Evolutionary conservation across 2,113 vertebrate species (phyloP).

Genomic region (Calyptommatus sinebrachiatus): DNA sequence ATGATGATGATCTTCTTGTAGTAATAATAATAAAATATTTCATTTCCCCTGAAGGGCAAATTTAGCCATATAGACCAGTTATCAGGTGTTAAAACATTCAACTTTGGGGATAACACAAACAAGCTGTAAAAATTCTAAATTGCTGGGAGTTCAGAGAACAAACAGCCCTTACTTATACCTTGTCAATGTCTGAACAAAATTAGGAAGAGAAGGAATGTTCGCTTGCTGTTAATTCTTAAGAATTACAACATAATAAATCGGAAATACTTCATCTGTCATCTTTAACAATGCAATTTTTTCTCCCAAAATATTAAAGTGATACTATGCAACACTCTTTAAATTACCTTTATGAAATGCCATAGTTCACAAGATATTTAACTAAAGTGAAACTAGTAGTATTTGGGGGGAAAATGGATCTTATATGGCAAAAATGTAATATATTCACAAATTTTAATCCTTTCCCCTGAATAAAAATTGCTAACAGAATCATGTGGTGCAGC

Average conservation of each 20-base stretch:
- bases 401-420: background rate
- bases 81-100: background rate
- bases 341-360: too few species aligned
- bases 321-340: background rate
- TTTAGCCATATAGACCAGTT: background rate
- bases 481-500: background rate
- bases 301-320: background rate
- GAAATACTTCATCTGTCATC: background rate
- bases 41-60: background rate
- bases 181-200: constrained; percentile 11
- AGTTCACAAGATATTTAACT: background rate
- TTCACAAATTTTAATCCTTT: too few species aligned
- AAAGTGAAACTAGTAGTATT: background rate
- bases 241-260: background rate
- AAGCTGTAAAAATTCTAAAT: constrained; percentile 1
- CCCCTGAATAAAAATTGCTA: too few species aligned
- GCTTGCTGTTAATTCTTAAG: background rate
- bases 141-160: background rate
- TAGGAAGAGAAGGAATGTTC: background rate
- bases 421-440: too few species aligned
- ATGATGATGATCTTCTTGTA: background rate
- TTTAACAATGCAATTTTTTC: background rate
- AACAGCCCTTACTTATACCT: constrained; percentile 8
- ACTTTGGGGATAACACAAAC: background rate
- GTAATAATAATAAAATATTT: background rate